A percentile compares a stretch with the other conserved stretches of the same genome.
Conservation (phyloP, 2,797 vertebrate genomes). For the Diceros bicornis region DNA sequence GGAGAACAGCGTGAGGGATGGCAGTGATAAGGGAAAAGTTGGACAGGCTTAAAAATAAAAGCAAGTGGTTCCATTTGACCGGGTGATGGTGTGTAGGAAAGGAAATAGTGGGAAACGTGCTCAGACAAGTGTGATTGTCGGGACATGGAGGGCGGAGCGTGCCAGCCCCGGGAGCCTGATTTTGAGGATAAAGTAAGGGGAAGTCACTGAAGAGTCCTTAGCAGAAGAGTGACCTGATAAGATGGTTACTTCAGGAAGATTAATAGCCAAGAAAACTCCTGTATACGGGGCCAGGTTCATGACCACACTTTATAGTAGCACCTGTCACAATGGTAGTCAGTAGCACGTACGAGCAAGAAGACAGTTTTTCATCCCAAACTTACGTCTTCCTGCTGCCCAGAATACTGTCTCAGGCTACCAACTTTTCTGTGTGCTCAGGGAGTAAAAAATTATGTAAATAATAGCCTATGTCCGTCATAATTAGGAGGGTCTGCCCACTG, state of each 20-base stretch:
- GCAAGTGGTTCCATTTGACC: background rate
- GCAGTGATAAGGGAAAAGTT: background rate
- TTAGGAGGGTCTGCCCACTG: background rate
- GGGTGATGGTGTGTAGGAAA: background rate
- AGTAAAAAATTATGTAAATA: background rate
- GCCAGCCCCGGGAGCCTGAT: background rate
- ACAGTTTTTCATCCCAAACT: background rate
- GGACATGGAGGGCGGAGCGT: background rate
- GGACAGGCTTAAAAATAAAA: background rate
- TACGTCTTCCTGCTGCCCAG: background rate
- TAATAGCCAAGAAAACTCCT: slow-evolving; percentile 30
- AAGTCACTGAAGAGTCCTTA: slow-evolving; percentile 9
- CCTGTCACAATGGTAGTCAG: background rate
- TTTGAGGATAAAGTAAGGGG: background rate
- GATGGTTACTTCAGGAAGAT: background rate
- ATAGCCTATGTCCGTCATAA: background rate
- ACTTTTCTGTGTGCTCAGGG: background rate
- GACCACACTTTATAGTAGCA: background rate
- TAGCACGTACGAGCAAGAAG: background rate
- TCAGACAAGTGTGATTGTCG: background rate
- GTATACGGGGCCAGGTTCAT: background rate
- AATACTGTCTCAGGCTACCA: background rate
- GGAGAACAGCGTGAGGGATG: background rate
- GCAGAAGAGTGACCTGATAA: background rate
- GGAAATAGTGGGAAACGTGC: background rate